Base-by-base conservation (phyloP, 2,797 vertebrate genomes). In the Sebastes cheni region DNA sequence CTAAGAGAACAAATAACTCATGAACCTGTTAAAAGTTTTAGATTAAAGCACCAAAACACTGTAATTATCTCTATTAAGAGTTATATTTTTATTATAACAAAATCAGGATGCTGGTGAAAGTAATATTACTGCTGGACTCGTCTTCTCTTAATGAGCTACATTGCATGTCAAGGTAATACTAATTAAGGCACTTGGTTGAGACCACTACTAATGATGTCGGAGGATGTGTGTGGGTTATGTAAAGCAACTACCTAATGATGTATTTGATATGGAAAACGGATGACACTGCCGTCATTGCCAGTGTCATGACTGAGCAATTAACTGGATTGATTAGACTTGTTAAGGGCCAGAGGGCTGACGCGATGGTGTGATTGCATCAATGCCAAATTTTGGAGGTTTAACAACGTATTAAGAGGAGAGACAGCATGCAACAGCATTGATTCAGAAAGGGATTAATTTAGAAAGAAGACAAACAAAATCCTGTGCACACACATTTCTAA, bases 91-190 rank as follows among this genome's bases (percentile, higher is more conserved):
- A 64, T 61, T 20, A 75, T 80, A 80, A 75, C 30, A 85, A 67
- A 85, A 82, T 13, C 62, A 61, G 29, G 5, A 86, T 73, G 34
- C 6, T 66, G 23, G 59, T 68, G 70, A 73, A 30, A 36, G 50
- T 77, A 56, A 68, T 72, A 80, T 64, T 52, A 70, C 62, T 55
- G 34, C 60, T 75, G 18, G 39, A 79, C 65, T 77, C 67, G 36
- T 83, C 50, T 58, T 3, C 59, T 79, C 64, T 70, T 91, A 92
- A 94, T 89, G 88, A 89, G 89, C 68, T 89, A 80, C 90, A 92
- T 66, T 68, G 58, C 80, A 88, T 89, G 91, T 94, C 89, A 92
- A 92, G 90, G 86, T 93, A 93, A 92, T 87, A 62, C 83, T 89
- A 87, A 93, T 92, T 88, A 87, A 88, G 72, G 67, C 79, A 91